phyloP scores from a whole-genome alignment of 2,797 vertebrate species.

The Oophaga sylvatica region DNA sequence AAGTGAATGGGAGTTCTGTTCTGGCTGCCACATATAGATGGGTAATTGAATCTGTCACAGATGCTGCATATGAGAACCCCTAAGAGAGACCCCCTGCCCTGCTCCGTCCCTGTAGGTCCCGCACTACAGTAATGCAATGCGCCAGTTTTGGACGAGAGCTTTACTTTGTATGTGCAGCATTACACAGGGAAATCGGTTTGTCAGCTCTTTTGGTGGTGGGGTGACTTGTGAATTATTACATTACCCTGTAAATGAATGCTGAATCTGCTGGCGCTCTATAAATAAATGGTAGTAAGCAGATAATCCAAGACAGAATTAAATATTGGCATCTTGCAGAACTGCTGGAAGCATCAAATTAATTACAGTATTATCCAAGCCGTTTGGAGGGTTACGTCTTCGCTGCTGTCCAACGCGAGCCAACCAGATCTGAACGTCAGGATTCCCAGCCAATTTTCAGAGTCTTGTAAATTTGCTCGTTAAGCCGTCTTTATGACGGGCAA shows the following conservation, averaged over 20 bases:
- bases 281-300: conserved; percentile 24
- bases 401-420: neutral
- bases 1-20: too few relatives aligned
- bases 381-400: conserved; percentile 16
- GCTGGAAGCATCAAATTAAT: conserved; percentile 22
- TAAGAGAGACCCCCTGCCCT: neutral
- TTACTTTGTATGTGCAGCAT: neutral
- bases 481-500: neutral
- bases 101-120: neutral
- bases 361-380: conserved; percentile 17
- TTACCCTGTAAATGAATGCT: conserved; percentile 18
- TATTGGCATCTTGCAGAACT: conserved; percentile 23
- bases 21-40: too few relatives aligned
- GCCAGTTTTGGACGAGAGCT: neutral
- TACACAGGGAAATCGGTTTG: neutral
- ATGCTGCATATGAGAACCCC: too few relatives aligned
- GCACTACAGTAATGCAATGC: neutral
- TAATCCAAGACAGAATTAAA: conserved; percentile 15
- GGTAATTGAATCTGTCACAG: too few relatives aligned
- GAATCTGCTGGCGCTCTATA: conserved; percentile 13
- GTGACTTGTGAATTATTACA: neutral
- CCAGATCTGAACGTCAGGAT: neutral
- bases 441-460: neutral
- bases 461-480: neutral
- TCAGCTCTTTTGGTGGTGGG: conserved; percentile 10